Conservation (phyloP, 2,888 invertebrate species). For the Temnothorax rugatulus region DNA sequence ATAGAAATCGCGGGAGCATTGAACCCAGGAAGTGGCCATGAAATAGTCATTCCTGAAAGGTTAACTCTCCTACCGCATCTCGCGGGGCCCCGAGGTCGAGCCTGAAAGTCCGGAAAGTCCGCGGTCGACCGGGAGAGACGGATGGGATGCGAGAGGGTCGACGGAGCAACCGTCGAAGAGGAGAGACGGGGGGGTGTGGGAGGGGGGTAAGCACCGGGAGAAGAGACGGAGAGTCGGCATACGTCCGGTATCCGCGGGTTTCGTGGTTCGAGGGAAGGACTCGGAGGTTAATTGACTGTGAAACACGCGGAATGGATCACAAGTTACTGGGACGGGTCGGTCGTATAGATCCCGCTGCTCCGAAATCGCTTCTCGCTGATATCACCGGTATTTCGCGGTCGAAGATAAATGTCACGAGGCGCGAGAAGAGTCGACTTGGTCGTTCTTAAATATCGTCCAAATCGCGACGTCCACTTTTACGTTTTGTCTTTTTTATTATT, state of each 20-base stretch:
- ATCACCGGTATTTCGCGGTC: constrained; percentile 23
- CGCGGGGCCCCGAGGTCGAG: constrained; percentile 74
- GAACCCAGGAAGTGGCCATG: constrained; percentile 85
- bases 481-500: neutral
- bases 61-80: constrained; percentile 81
- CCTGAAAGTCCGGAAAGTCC: constrained; percentile 76
- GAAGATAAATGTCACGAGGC: constrained; percentile 28
- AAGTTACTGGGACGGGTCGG: constrained; percentile 44
- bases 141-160: constrained; percentile 67
- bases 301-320: constrained; percentile 54
- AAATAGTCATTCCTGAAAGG: constrained; percentile 84
- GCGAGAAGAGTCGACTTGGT: neutral
- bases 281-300: constrained; percentile 56
- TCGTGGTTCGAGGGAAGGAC: constrained; percentile 48
- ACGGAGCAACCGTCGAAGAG: constrained; percentile 49
- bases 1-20: constrained; percentile 84
- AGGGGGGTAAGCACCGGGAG: constrained; percentile 1
- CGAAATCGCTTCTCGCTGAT: constrained; percentile 33
- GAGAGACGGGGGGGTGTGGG: neutral
- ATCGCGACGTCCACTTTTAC: neutral
- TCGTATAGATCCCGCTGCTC: neutral
- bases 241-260: constrained; percentile 40
- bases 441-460: neutral
- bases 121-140: constrained; percentile 73
- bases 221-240: constrained; percentile 39